Base-by-base conservation (phyloP, 1,140 invertebrate genomes). In the Coenobita brevimanus region DNA sequence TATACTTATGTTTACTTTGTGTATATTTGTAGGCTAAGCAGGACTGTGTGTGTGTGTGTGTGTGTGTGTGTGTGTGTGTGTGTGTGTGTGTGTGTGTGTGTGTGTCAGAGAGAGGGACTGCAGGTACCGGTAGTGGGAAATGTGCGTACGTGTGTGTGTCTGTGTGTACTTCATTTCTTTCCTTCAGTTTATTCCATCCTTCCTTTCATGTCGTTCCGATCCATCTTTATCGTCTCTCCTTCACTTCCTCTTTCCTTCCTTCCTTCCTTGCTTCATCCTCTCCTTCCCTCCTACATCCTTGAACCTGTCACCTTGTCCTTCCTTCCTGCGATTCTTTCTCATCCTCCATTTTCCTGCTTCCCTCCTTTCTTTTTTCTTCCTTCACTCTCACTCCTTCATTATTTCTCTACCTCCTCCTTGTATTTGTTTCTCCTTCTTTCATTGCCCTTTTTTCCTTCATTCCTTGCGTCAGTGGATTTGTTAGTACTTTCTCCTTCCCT, bases 121-220 rank as follows among this genome's bases (percentile, higher is more conserved):
- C 30, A 15, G 15, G 30, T n/a, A n/a, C n/a, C 67, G 30, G 36
- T 71, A 71, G 36, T 71, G 67, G 67, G 36, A 71, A 71, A 38
- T 38, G 33, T 71, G 13, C 24, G 30, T 71, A 38, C 41, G 67
- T 71, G 67, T 71, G 67, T 71, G 67, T 33, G 67, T 71, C 33
- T 33, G 27, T 71, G 27, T 71, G 67, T 71, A n/a, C 78, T 80
- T 57, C 62, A 46, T 80, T 33, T 80, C 78, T 80, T 57, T 80
- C 78, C 64, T 33, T 60, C 50, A 62, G 27, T 62, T 36, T 80
- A 50, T 60, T 33, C 64, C 57, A 36, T 36, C 64, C 54, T 60
- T 10, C 41, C 78, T 80, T 21, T 62, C 67, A 2, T 15, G 1
- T 30, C 3, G 2, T 3, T 30, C 3, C 4, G 1, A 2, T 3